Base-by-base conservation (phyloP, 2,797 vertebrate species). In the Delichon dasypus region DNA sequence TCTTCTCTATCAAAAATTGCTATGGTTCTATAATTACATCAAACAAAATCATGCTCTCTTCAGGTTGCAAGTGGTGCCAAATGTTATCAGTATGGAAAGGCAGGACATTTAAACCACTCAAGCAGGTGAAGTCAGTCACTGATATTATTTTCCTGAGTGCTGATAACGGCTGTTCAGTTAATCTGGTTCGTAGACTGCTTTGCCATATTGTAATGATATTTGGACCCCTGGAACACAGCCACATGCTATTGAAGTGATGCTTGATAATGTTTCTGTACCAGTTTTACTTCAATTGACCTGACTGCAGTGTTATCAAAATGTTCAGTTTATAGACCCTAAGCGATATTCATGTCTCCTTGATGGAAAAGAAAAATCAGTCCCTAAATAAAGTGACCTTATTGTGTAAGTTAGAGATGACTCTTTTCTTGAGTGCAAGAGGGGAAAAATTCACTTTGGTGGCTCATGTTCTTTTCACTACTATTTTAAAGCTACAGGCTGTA, bases 81-180 rank as follows among this genome's bases (percentile, higher is more conserved):
- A 44, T 75, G 84, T 90, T 96, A 95, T 94, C 93, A 51, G 75
- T 55, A 74, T 54, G 40, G 61, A 76, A 93, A 89, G 65, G 50
- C 84, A 95, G 57, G 68, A 65, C 92, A 74, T 90, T 94, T 94
- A 90, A 96, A 92, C 90, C 68, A 88, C 78, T 95, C 88, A 92
- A 51, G 86, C 92, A 94, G 86, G 88, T 92, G 89, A 95, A 94
- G 81, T 68, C 86, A 87, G 68, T 77, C 89, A 80, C 75, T 83
- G 93, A 93, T 94, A 92, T 18, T 89, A 87, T 90, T 95, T 96
- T 94, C 72, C 86, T 58, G 89, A 93, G 75, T 87, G 88, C 81
- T 90, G 94, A 97, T 97, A 96, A 77, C 2, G 6, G n/a, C 65
- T 94, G 61, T 72, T 95, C 78, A 68, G 71, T 65, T 97, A 90